Evolutionary conservation across 2,797 vertebrate species (phyloP).

Genomic region (Chrysocyon brachyurus): DNA sequence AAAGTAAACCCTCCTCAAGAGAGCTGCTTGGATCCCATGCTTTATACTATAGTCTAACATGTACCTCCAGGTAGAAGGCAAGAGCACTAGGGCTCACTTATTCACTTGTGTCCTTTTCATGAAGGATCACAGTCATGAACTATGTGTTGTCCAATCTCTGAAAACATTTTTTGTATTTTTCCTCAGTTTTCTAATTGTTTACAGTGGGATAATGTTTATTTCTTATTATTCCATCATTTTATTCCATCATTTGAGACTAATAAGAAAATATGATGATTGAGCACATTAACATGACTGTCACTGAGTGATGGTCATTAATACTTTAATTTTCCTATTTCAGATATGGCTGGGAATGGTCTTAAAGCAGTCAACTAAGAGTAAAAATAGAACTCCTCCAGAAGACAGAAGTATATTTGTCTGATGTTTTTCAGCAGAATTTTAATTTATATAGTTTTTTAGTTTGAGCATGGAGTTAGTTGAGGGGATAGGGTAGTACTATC

Average conservation of each 20-base stretch:
- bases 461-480: not conserved
- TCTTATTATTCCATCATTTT: not conserved
- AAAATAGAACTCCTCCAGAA: not conserved
- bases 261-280: not conserved
- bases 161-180: not conserved
- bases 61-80: not conserved
- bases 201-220: not conserved
- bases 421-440: conserved; percentile 29
- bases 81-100: not conserved
- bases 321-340: conserved; percentile 34
- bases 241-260: conserved; percentile 6
- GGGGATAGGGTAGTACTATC: not conserved
- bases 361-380: not conserved
- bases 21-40: not conserved
- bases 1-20: not conserved
- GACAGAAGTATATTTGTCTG: not conserved
- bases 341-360: not conserved
- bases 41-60: not conserved
- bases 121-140: not conserved
- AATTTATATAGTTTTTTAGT: not conserved
- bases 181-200: not conserved
- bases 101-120: not conserved
- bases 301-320: not conserved
- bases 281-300: not conserved
- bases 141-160: not conserved